Conservation (phyloP, 2,797 vertebrate genomes). For the Falco concolor region DNA sequence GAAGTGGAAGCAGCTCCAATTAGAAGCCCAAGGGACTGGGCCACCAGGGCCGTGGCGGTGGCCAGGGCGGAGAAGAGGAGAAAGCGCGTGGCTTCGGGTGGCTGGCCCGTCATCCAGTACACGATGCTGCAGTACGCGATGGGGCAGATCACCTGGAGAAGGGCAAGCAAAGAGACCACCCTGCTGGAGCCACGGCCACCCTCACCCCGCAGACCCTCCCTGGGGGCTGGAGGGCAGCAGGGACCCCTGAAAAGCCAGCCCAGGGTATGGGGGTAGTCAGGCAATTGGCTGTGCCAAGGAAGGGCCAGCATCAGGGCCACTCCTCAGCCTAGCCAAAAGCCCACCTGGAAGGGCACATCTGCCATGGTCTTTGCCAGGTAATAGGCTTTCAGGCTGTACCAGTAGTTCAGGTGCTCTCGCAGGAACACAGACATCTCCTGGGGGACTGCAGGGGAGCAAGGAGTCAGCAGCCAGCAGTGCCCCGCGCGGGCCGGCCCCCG, state of each 20-base stretch:
- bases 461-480: neutral
- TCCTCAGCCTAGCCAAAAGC: rapidly evolving
- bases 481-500: neutral
- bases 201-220: neutral
- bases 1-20: conserved; percentile 97
- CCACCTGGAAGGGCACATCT: conserved; percentile 95
- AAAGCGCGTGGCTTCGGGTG: conserved; percentile 87
- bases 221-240: rapidly evolving
- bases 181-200: neutral
- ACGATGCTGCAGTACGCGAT: conserved; percentile 96
- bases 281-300: neutral
- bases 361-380: conserved; percentile 97
- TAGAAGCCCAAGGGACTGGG: conserved; percentile 92
- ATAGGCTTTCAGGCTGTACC: conserved; percentile 98
- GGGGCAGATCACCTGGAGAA: conserved; percentile 87
- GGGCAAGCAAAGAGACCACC: neutral
- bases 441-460: conserved; percentile 79
- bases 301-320: rapidly evolving
- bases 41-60: conserved; percentile 91
- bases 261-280: rapidly evolving
- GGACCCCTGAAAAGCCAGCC: neutral
- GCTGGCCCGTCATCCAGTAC: conserved; percentile 98
- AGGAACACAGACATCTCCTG: conserved; percentile 95
- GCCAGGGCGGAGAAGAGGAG: conserved; percentile 93
- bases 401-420: conserved; percentile 96